Evolutionary conservation across 2,888 invertebrate species (phyloP).

Genomic region (Trisateles emortualis): DNA sequence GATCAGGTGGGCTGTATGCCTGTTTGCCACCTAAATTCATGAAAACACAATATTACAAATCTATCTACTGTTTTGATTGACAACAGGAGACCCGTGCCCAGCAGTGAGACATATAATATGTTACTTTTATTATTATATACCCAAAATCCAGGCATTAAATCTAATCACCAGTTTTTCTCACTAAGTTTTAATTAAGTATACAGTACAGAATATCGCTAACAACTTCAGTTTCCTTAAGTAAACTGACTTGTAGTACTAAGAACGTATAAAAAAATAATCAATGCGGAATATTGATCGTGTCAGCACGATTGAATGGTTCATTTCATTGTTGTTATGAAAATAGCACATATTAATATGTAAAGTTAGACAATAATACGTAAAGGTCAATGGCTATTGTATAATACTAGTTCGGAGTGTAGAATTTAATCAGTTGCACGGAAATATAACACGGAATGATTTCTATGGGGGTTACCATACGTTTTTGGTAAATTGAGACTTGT

Average conservation of each 20-base stretch:
- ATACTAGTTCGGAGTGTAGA: slow-evolving; percentile 25
- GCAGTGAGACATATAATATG: no score
- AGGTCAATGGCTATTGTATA: slow-evolving; percentile 50
- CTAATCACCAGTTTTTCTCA: neutral
- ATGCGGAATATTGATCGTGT: slow-evolving; percentile 36
- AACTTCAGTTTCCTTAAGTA: slow-evolving; percentile 21
- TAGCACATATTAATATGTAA: slow-evolving; percentile 35
- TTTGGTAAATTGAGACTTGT: neutral
- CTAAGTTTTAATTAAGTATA: neutral
- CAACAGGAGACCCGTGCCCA: no score
- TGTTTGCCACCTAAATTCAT: no score
- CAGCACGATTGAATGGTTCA: slow-evolving; percentile 25
- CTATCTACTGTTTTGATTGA: no score
- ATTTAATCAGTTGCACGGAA: slow-evolving; percentile 39
- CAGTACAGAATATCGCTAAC: neutral
- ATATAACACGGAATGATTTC: slow-evolving; percentile 18
- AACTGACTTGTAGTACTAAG: slow-evolving; percentile 14
- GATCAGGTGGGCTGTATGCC: no score
- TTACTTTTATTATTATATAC: no score
- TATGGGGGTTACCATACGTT: slow-evolving; percentile 7
- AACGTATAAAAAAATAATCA: slow-evolving; percentile 21
- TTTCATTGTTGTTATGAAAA: slow-evolving; percentile 28
- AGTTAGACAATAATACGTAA: slow-evolving; percentile 41
- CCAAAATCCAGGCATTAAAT: neutral
- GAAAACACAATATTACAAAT: no score